Evolutionary conservation across 2,797 vertebrate species (phyloP).

Genomic region (Lophius americanus): DNA sequence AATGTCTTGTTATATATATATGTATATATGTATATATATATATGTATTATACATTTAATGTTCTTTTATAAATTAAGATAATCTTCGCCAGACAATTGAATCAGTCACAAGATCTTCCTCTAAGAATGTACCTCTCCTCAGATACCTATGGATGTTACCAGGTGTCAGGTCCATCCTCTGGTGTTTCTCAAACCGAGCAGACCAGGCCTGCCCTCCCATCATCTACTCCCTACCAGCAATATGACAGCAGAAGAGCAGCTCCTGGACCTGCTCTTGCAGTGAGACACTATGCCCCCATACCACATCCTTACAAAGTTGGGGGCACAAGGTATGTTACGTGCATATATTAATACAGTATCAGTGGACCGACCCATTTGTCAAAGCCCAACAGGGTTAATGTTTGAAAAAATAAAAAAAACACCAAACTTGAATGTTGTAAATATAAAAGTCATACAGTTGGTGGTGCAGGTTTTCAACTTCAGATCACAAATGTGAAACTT

Average conservation of each 20-base stretch:
- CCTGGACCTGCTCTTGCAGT: slow-evolving; percentile 48
- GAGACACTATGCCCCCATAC: slow-evolving; percentile 48
- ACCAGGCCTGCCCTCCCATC: slow-evolving; percentile 46
- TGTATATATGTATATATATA: not conserved
- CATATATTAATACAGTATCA: not conserved
- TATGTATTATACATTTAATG: not conserved
- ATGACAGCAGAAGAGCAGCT: slow-evolving; percentile 54
- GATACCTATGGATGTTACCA: slow-evolving; percentile 54
- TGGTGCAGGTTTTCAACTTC: not conserved
- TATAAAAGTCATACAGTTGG: not conserved
- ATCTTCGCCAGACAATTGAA: not conserved
- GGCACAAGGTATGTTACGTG: slow-evolving; percentile 59
- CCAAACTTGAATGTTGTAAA: not conserved
- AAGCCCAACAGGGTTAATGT: not conserved
- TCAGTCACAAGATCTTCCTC: not conserved
- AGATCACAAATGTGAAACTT: not conserved
- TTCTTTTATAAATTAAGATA: not conserved
- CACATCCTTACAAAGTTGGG: slow-evolving; percentile 75
- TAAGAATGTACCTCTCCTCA: slow-evolving; percentile 43
- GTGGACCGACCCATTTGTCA: not conserved
- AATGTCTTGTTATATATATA: not conserved
- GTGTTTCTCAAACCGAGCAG: slow-evolving; percentile 63
- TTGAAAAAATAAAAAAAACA: not conserved
- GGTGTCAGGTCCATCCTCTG: slow-evolving; percentile 23
- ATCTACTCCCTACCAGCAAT: slow-evolving; percentile 44